Evolutionary conservation across 2,113 vertebrate species (phyloP).

Genomic region (Cynopterus brachyotis): DNA sequence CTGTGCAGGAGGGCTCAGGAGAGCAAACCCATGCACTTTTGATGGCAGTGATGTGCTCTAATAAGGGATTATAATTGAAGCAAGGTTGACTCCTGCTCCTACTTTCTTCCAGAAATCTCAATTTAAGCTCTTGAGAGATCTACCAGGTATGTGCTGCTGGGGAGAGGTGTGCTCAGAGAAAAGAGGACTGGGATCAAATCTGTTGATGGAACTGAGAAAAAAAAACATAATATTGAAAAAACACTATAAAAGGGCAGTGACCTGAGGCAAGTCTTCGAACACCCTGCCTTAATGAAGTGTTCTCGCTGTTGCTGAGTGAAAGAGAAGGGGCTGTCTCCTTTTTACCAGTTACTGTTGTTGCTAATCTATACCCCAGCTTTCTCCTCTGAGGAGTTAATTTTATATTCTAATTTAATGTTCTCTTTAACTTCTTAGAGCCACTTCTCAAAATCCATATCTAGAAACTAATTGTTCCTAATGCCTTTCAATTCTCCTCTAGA

Average conservation of each 20-base stretch:
- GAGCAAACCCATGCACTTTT: neutral
- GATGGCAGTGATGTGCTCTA: neutral
- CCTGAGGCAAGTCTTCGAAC: neutral
- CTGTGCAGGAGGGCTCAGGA: neutral
- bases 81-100: neutral
- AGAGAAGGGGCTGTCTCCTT: neutral
- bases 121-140: neutral
- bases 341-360: neutral
- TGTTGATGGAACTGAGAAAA: neutral
- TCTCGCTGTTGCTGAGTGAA: neutral
- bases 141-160: neutral
- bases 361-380: neutral
- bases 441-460: neutral
- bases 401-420: neutral
- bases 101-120: neutral
- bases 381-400: neutral
- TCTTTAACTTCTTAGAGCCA: neutral
- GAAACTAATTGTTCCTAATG: neutral
- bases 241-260: neutral
- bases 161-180: neutral
- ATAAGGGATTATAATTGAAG: neutral
- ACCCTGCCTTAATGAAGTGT: neutral
- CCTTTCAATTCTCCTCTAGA: neutral
- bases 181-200: neutral
- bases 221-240: neutral